Base-by-base conservation (phyloP, 2,797 vertebrate genomes). In the Anabas testudineus region DNA sequence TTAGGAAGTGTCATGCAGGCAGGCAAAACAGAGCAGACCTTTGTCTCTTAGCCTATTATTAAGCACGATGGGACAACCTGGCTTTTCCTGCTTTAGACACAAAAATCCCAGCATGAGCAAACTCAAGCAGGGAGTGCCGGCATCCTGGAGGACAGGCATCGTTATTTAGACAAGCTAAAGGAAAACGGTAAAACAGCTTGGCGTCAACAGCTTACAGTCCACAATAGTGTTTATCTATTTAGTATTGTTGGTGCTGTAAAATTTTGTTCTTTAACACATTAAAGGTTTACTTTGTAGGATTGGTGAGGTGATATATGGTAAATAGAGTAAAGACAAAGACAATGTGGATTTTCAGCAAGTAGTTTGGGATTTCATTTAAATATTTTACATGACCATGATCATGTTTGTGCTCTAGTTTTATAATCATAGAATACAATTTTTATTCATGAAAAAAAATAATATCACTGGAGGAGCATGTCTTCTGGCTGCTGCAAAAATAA, bases 11-110 rank as follows among this genome's bases (percentile, higher is more conserved):
- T 79, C 57, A 81, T 58, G 74, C 74, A 74, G 78, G 51, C 63
- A 43, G 42, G 42, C 18, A 10, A n/a, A 19, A 43, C 18, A 43
- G 18, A 43, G 10, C 42, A 84, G 72, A 73, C 52, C 42, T 82
- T 88, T 81, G 80, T 71, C 71, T 66, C 61, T 83, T 68, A 76
- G 69, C 68, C 82, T 62, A 79, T 86, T 85, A 87, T 82, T 67
- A 85, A 74, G 57, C 78, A 59, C 79, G 58, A 65, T 48, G 51
- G 86, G 85, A 81, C 57, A 62, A 62, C 65, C 49, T 81, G 82
- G 76, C 84, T 81, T 76, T 62, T 53, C 68, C 71, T 74, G 78
- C 54, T 60, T 41, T 75, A 32, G 59, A 80, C 66, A 80, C 69
- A 79, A 76, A 87, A 79, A 37, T 59, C 73, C 60, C 70, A 79